Conservation (phyloP, 53 echinoderm and acorn worm genomes). For the Astropecten irregularis region DNA sequence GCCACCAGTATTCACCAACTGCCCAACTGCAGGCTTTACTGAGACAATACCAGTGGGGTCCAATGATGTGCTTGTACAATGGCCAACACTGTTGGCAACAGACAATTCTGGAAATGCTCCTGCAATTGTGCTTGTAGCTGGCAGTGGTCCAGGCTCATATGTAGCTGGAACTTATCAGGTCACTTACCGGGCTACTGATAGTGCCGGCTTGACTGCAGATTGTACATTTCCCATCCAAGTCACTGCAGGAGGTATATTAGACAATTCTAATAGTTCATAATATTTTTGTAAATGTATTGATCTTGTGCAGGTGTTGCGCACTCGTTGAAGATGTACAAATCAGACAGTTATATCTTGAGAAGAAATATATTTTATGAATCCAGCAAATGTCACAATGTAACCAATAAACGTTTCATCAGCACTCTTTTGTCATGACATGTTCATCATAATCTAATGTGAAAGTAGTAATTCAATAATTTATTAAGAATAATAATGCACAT, state of each 20-base stretch:
- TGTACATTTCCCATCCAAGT: neutral
- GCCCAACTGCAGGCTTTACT: neutral
- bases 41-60: neutral
- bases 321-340: too few species aligned
- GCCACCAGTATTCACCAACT: neutral
- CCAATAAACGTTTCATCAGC: too few species aligned
- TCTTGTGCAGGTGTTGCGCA: too few species aligned
- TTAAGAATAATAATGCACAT: too few species aligned
- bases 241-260: neutral
- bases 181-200: conserved; percentile 22
- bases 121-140: neutral
- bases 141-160: neutral
- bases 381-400: too few species aligned
- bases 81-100: neutral
- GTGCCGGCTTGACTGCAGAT: neutral
- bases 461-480: too few species aligned
- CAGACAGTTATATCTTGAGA: too few species aligned
- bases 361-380: too few species aligned
- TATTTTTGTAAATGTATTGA: too few species aligned
- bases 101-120: neutral
- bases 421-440: too few species aligned
- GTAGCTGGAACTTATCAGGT: neutral
- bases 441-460: too few species aligned
- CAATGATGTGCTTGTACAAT: neutral
- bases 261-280: too few species aligned